Evolutionary conservation across 2,797 vertebrate species (phyloP).

Genomic region (Poecilia velifera): DNA sequence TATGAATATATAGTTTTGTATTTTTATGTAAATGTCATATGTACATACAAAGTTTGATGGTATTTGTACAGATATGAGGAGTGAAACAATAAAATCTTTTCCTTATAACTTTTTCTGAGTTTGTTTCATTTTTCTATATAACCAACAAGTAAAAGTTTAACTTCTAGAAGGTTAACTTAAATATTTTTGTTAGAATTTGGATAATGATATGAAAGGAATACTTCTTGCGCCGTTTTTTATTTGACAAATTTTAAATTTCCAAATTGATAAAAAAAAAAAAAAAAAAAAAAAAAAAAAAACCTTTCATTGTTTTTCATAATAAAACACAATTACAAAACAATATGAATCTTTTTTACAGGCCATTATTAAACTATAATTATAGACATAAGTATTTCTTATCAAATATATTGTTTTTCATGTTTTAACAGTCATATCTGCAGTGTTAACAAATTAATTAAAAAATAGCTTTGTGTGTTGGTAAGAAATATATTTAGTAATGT

Average conservation of each 20-base stretch:
- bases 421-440: not conserved
- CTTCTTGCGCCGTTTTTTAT: not conserved
- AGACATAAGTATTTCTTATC: not conserved
- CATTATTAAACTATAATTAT: not conserved
- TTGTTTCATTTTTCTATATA: conserved; percentile 24
- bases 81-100: conserved; percentile 92
- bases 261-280: not conserved
- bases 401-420: not conserved
- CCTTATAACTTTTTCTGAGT: conserved; percentile 61
- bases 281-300: not conserved
- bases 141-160: not conserved
- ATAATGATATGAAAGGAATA: not conserved
- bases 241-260: not conserved
- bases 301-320: not conserved
- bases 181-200: not conserved
- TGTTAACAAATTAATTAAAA: not conserved
- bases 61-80: conserved; percentile 99
- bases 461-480: not conserved
- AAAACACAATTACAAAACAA: not conserved
- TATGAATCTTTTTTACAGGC: not conserved
- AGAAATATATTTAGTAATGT: not conserved
- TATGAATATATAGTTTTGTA: conserved; percentile 99
- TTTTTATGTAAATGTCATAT: conserved; percentile 99
- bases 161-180: not conserved
- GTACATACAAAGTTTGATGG: conserved; percentile 99